A percentile compares a stretch with the other conserved stretches of the same genome.
These are phyloP conservation scores for Hylaeus volcanicus DNA, from an alignment of 1,140 invertebrate species.

Conservation along the genomic window DNA sequence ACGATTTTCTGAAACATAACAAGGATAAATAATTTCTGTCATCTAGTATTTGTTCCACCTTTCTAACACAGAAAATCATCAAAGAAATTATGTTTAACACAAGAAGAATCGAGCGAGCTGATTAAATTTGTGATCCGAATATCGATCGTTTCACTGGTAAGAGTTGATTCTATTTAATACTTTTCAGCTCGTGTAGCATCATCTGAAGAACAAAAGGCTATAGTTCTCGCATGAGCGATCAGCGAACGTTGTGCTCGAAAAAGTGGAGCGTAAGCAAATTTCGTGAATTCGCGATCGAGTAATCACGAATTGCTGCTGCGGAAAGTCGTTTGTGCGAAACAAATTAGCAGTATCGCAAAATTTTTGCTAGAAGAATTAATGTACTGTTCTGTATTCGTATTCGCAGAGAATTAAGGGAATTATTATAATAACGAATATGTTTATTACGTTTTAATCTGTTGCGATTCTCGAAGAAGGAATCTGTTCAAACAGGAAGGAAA, in stretches of 20 bases:
- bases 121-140: no score
- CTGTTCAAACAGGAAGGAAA: not conserved
- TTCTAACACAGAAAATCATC: no score
- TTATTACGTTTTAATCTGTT: not conserved
- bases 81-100: no score
- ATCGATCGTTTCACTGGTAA: not conserved
- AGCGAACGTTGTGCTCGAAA: conserved; percentile 27
- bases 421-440: not conserved
- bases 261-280: conserved; percentile 50
- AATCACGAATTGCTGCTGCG: conserved; percentile 32
- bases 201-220: conserved; percentile 27
- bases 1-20: no score
- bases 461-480: not conserved
- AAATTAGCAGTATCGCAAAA: conserved; percentile 32
- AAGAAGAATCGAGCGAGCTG: no score
- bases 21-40: no score
- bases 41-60: no score
- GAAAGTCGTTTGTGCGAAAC: conserved; percentile 36
- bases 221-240: conserved; percentile 26
- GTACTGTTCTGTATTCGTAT: not conserved
- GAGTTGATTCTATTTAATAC: conserved; percentile 37
- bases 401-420: not conserved
- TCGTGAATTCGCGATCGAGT: conserved; percentile 46
- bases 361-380: conserved; percentile 1
- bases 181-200: not conserved